phyloP scores from a whole-genome alignment of 2,113 vertebrate species.

The Uria aalge region DNA sequence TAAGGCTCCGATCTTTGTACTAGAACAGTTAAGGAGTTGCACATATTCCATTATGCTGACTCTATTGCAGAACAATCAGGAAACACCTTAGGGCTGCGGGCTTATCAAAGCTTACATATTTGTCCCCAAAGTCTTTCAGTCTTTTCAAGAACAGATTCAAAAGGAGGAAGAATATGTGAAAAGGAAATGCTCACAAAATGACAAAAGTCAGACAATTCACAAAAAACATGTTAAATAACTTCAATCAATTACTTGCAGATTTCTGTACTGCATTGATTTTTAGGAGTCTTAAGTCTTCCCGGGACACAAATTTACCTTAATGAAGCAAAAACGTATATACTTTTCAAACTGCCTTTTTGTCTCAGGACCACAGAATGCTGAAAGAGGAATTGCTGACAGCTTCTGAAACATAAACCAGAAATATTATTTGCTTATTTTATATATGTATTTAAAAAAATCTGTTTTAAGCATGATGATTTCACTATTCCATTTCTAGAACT shows the following conservation, averaged over 20 bases:
- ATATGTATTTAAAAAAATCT: neutral
- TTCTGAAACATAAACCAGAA: conserved; percentile 77
- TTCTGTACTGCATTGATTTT: neutral
- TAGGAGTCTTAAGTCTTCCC: neutral
- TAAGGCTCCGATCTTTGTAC: neutral
- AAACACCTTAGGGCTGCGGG: neutral
- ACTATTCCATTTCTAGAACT: neutral
- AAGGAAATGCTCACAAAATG: neutral
- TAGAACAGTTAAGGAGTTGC: neutral
- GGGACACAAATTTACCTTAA: conserved; percentile 84
- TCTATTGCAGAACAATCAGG: neutral
- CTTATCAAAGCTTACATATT: neutral
- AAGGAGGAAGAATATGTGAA: neutral
- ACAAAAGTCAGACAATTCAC: neutral
- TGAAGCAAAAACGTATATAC: conserved; percentile 95
- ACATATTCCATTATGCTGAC: neutral
- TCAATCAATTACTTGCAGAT: neutral
- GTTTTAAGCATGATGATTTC: neutral
- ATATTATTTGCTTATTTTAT: neutral
- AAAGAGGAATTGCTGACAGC: conserved; percentile 91
- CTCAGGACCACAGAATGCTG: conserved; percentile 86
- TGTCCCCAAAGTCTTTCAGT: neutral
- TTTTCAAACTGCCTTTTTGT: conserved; percentile 89
- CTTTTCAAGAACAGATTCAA: neutral
- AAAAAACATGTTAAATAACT: neutral